Conservation (phyloP, 2,113 vertebrate genomes). For the Odocoileus virginianus region DNA sequence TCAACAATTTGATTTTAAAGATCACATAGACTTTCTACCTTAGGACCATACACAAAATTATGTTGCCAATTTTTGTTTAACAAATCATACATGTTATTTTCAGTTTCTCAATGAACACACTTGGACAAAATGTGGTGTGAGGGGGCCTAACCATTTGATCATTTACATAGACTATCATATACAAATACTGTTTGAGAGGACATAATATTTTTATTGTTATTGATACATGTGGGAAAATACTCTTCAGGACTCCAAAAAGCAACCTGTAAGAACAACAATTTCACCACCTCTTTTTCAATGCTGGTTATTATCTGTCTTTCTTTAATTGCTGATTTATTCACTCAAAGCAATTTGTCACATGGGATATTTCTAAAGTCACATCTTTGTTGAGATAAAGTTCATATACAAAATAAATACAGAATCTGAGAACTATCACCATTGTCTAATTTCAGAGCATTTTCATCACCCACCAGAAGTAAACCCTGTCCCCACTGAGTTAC, state of each 20-base stretch:
- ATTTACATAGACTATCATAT: background rate
- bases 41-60: background rate
- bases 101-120: background rate
- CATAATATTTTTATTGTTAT: background rate
- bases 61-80: background rate
- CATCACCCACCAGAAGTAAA: background rate
- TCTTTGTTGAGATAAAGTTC: conserved; percentile 13
- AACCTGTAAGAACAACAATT: background rate
- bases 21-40: background rate
- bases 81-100: background rate
- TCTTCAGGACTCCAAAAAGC: background rate
- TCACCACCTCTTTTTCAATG: background rate
- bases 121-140: background rate
- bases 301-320: background rate
- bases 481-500: background rate
- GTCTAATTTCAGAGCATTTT: conserved; percentile 8
- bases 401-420: background rate
- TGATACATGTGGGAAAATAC: background rate
- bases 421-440: background rate
- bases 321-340: background rate
- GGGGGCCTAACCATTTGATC: background rate
- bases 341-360: background rate
- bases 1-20: background rate
- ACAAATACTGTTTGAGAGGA: background rate
- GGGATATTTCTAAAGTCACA: background rate